Percentiles rank a stretch among this genome's conserved stretches.
phyloP scores from a whole-genome alignment of 2,888 invertebrate species.

The Hofmannophila pseudospretella region DNA sequence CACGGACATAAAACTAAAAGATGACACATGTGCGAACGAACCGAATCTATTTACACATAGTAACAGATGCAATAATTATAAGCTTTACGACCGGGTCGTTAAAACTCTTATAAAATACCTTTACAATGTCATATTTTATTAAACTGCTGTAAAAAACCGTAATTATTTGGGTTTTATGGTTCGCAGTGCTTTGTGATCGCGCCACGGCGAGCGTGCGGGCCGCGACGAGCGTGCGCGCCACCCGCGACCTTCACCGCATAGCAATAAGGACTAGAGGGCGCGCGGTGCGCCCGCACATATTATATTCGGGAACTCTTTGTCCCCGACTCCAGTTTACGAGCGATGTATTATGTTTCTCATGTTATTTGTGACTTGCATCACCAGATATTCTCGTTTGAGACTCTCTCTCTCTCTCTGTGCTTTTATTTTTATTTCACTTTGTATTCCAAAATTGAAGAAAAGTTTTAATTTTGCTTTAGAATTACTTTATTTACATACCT shows the following conservation, averaged over 20 bases:
- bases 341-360: background rate
- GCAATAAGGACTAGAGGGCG: background rate
- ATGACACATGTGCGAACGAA: slow-evolving; percentile 1
- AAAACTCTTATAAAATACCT: slow-evolving; percentile 11
- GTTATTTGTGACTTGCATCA: background rate
- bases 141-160: slow-evolving; percentile 36
- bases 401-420: no score
- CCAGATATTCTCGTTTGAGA: background rate
- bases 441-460: no score
- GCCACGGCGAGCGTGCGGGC: slow-evolving; percentile 18
- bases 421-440: no score
- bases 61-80: slow-evolving; percentile 20
- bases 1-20: background rate
- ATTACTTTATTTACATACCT: no score
- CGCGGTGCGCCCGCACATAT: no score
- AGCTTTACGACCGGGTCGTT: slow-evolving; percentile 1
- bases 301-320: background rate
- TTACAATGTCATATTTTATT: slow-evolving; percentile 36
- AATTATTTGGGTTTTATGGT: slow-evolving; percentile 30
- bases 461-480: no score
- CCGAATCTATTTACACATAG: slow-evolving; percentile 11
- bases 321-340: background rate
- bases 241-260: background rate
- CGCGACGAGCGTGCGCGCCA: slow-evolving; percentile 4
- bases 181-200: slow-evolving; percentile 10